Conservation (phyloP, 2,797 vertebrate species). For the Sebastes reedi region DNA sequence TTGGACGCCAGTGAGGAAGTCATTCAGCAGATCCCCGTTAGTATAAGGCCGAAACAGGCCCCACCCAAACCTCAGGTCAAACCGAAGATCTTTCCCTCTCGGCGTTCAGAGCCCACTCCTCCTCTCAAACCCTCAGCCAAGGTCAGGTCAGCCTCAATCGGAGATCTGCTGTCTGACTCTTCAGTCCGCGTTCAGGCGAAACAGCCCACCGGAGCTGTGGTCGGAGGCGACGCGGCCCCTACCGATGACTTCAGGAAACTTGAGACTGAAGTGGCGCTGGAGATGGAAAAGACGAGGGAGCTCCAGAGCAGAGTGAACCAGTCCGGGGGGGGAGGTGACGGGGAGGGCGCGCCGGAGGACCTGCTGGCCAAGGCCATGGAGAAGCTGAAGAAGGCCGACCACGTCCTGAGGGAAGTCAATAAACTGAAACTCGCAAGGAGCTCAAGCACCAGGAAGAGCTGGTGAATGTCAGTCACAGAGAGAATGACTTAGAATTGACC, state of each 20-base stretch:
- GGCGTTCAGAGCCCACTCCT: conserved; percentile 43
- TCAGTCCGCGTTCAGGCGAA: neutral
- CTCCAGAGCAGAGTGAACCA: conserved; percentile 81
- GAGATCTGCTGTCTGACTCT: conserved; percentile 82
- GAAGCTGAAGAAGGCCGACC: conserved; percentile 89
- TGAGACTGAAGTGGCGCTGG: conserved; percentile 85
- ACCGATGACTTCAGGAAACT: conserved; percentile 76
- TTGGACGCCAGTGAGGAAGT: conserved; percentile 55
- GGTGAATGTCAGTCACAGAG: conserved; percentile 55
- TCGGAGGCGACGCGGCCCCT: neutral
- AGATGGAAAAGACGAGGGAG: conserved; percentile 86
- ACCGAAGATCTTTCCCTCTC: neutral
- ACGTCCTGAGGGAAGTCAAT: conserved; percentile 89
- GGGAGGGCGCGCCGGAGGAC: conserved; percentile 70
- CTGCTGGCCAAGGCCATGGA: conserved; percentile 89
- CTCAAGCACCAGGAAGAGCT: conserved; percentile 73
- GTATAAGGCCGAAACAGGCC: conserved; percentile 7
- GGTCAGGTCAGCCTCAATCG: conserved; percentile 78
- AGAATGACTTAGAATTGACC: neutral
- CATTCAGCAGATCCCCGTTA: conserved; percentile 20
- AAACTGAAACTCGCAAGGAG: conserved; percentile 77
- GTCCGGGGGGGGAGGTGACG: neutral
- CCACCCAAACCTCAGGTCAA: conserved; percentile 8
- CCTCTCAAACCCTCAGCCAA: conserved; percentile 58
- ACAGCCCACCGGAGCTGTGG: neutral